Conservation (phyloP, 2,888 invertebrate species). For the Pogonocherus hispidulus region DNA sequence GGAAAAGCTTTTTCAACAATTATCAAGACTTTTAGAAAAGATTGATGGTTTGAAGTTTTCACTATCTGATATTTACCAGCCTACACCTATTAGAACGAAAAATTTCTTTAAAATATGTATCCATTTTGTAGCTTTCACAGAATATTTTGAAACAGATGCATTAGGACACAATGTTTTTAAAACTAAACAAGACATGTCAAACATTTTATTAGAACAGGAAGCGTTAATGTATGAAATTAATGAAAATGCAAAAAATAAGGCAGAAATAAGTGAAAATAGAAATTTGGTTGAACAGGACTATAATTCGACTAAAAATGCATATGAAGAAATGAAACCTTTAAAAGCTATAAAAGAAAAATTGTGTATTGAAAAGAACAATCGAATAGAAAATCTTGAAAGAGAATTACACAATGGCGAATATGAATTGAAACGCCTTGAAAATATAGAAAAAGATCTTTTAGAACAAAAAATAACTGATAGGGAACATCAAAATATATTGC, state of each 20-base stretch:
- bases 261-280: neutral
- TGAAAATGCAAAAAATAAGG: conserved; percentile 13
- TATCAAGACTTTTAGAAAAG: neutral
- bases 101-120: conserved; percentile 18
- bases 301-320: neutral
- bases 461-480: conserved; percentile 14
- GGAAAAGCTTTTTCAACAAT: conserved; percentile 9
- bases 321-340: neutral
- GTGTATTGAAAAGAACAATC: conserved; percentile 8
- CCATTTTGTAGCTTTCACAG: conserved; percentile 2
- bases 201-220: neutral
- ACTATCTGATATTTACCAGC: conserved; percentile 16
- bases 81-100: conserved; percentile 10
- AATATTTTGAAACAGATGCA: neutral
- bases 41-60: neutral
- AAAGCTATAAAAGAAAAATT: conserved; percentile 13
- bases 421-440: conserved; percentile 13
- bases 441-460: conserved; percentile 6
- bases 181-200: neutral
- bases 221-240: conserved; percentile 15
- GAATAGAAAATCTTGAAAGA: conserved; percentile 4
- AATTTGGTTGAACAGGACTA: neutral
- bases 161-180: neutral
- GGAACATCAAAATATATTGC: conserved; percentile 10
- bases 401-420: conserved; percentile 17